Evolutionary conservation across 2,113 vertebrate species (phyloP).

Genomic region (Tyrannus savana): DNA sequence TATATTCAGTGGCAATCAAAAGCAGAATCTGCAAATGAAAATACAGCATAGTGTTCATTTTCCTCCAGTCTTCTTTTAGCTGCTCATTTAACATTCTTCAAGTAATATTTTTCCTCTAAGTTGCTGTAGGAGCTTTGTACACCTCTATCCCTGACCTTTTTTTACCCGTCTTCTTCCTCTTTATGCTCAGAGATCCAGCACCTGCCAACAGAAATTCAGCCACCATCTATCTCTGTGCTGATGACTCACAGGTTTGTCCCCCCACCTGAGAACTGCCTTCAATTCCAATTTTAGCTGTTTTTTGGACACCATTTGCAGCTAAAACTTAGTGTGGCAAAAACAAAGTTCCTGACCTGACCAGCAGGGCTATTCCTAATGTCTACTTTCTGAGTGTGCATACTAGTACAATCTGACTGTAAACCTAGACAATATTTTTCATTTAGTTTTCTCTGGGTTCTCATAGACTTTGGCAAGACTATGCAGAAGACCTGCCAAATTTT

Average conservation of each 20-base stretch:
- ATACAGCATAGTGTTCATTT: background rate
- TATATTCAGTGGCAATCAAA: background rate
- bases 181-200: background rate
- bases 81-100: background rate
- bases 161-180: background rate
- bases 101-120: background rate
- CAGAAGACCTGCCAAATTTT: background rate
- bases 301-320: background rate
- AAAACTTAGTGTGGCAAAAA: background rate
- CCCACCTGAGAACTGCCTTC: slow-evolving; percentile 7
- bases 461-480: background rate
- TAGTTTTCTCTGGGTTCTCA: background rate
- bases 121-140: background rate
- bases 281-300: slow-evolving; percentile 19
- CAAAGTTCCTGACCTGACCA: background rate
- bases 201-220: slow-evolving; percentile 16
- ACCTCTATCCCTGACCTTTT: background rate
- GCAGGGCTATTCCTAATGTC: background rate
- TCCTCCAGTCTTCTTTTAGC: background rate
- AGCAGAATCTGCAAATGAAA: background rate
- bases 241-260: slow-evolving; percentile 35
- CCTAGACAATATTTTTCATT: background rate
- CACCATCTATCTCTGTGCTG: background rate
- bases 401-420: background rate
- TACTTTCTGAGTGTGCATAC: background rate